Base-by-base conservation (phyloP, 2,113 vertebrate genomes). In the Bolborhynchus lineola region DNA sequence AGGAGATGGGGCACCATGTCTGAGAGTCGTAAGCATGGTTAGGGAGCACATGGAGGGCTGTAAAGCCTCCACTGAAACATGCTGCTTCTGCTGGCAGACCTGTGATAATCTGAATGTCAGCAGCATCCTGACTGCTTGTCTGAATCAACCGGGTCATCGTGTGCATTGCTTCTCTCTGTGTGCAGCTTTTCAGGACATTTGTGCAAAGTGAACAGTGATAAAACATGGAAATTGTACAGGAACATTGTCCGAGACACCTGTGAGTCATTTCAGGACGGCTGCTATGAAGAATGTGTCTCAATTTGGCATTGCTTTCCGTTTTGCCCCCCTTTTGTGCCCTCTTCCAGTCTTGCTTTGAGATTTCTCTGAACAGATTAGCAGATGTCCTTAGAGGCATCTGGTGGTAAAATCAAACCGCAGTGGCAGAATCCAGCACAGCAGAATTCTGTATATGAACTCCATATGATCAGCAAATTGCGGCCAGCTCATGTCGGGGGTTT, bases 351-450 rank as follows among this genome's bases (percentile, higher is more conserved):
- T 49, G 80, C 88, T 87, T 70, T 87, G 94, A 95, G 94, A 57
- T 82, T 50, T 84, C 65, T 79, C 76, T 88, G 69, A 68, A 62
- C 80, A 77, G 82, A 96, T 94, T 69, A 75, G 96, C 91, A 93
- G 76, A 86, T 92, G 93, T 95, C 97, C 94, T 95, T 81, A 78
- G 93, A 95, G 97, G 95, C 95, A 86, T 90, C 84, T 93, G 92
- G 91, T 93, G 82, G 71, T 89, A 76, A 92, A 93, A 82, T 93
- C 83, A 84, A 83, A 95, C 85, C 49, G 50, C 80, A 86, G 77
- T 72, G 91, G 82, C 90, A 94, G 90, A 95, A 92, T 83, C 81
- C 88, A 90, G 46, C 82, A 64, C 93, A 91, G 92, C 94, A 78
- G 79, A 94, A 88, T 90, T 94, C 85, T 92, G 83, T 93, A 20